These are phyloP conservation scores for Scolanthus callimorphus DNA, from an alignment of 92 coral and sea anemone genomes.

Conservation along the genomic window DNA sequence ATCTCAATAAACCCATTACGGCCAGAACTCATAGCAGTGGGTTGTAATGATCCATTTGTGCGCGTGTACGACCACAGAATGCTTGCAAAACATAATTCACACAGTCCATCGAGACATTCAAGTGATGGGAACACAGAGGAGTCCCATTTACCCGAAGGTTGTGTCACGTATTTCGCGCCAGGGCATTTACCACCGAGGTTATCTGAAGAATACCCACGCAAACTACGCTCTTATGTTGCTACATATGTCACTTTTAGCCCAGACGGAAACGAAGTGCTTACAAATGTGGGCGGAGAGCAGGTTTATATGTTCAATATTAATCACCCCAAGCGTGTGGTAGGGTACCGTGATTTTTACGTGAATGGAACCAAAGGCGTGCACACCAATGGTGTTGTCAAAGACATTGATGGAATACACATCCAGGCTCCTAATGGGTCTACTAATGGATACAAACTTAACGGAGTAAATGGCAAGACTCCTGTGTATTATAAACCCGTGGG, in stretches of 20 bases:
- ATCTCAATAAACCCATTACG: slow-evolving; percentile 87
- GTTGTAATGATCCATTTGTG: slow-evolving; percentile 96
- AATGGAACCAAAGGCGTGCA: slow-evolving; percentile 28
- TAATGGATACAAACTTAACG: slow-evolving; percentile 74
- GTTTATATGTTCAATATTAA: slow-evolving; percentile 84
- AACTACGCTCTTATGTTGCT: slow-evolving; percentile 74
- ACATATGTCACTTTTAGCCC: slow-evolving; percentile 89
- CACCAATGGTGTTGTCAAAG: slow-evolving; percentile 70
- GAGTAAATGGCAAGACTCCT: slow-evolving; percentile 65
- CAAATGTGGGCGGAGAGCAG: slow-evolving; percentile 95
- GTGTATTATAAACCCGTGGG: slow-evolving; percentile 15
- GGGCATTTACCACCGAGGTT: slow-evolving; percentile 88
- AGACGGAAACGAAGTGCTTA: slow-evolving; percentile 80
- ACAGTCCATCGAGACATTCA: slow-evolving; percentile 30
- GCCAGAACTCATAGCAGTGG: slow-evolving; percentile 87
- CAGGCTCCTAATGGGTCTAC: slow-evolving; percentile 55
- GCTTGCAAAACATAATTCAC: slow-evolving; percentile 65
- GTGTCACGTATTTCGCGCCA: slow-evolving; percentile 94
- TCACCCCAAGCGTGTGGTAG: slow-evolving; percentile 39
- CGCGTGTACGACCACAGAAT: slow-evolving; percentile 92
- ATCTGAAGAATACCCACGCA: slow-evolving; percentile 59
- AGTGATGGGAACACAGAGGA: slow-evolving; percentile 41
- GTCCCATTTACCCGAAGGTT: slow-evolving; percentile 69
- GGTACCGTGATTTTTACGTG: slow-evolving; percentile 50
- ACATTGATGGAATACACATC: slow-evolving; percentile 25